These are phyloP conservation scores for Amblyopsis rosae DNA, from an alignment of 2,113 vertebrate genomes.

Conservation along the genomic window DNA sequence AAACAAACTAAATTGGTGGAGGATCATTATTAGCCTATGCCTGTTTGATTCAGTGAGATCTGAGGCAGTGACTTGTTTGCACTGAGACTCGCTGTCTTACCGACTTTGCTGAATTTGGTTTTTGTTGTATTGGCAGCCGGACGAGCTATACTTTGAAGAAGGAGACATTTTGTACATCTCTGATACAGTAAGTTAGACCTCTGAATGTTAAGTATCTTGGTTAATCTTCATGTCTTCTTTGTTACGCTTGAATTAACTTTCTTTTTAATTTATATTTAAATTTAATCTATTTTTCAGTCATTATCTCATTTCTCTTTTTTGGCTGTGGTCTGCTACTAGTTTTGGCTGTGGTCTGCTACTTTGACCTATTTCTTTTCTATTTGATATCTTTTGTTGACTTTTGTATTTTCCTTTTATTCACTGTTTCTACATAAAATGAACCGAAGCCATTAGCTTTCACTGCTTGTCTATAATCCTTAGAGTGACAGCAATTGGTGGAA, in stretches of 20 bases:
- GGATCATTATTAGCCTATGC: not conserved
- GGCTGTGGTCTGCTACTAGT: not conserved
- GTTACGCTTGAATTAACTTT: not conserved
- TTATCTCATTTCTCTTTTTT: not conserved
- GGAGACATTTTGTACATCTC: constrained; percentile 97
- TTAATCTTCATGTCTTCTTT: not conserved
- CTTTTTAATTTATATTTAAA: constrained; percentile 20
- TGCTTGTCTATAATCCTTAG: constrained; percentile 65
- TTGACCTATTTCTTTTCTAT: not conserved
- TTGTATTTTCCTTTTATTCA: not conserved
- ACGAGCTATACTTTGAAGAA: constrained; percentile 98
- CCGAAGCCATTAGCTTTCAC: not conserved
- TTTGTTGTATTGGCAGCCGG: constrained; percentile 80
- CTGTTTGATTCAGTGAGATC: not conserved
- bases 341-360: not conserved
- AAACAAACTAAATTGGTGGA: not conserved
- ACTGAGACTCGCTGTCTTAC: not conserved
- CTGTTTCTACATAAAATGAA: not conserved
- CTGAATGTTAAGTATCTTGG: not conserved
- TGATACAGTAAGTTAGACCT: constrained; percentile 85
- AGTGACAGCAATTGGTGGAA: constrained; percentile 99
- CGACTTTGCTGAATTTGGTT: not conserved
- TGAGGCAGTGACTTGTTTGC: not conserved
- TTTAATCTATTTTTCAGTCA: constrained; percentile 9
- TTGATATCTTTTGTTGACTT: not conserved